phyloP scores from a whole-genome alignment of 2,113 vertebrate genomes.

The Nansenia antarctica region DNA sequence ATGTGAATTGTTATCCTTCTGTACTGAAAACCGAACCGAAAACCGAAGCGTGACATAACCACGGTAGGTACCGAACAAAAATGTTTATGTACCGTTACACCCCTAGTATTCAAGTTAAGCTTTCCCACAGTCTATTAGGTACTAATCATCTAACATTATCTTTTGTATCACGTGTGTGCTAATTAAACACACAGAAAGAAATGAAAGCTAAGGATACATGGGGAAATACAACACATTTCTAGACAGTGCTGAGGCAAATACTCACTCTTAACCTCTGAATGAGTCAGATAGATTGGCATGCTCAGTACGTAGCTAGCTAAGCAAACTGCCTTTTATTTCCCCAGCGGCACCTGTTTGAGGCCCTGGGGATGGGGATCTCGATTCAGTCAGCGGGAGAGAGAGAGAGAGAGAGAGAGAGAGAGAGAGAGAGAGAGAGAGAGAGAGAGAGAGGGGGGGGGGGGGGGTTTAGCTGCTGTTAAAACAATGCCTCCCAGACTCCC shows the following conservation, averaged over 20 bases:
- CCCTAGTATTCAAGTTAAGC: too few species aligned
- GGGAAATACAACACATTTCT: not conserved
- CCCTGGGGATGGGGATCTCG: conserved; percentile 46
- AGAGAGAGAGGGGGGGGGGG: too few species aligned
- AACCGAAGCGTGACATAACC: too few species aligned
- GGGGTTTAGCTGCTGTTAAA: conserved; percentile 37
- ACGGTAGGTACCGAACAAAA: too few species aligned
- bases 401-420: too few species aligned
- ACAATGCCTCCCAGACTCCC: conserved; percentile 57
- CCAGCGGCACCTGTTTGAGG: conserved; percentile 48
- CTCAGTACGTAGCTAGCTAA: conserved; percentile 32
- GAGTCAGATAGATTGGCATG: conserved; percentile 34
- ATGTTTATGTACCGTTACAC: too few species aligned
- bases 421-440: too few species aligned
- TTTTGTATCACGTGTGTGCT: too few species aligned
- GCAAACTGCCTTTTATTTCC: conserved; percentile 54
- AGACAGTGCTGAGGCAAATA: conserved; percentile 38
- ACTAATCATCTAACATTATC: too few species aligned
- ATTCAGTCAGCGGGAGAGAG: conserved; percentile 41
- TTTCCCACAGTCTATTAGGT: too few species aligned
- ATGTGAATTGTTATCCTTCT: too few species aligned
- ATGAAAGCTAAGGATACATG: not conserved
- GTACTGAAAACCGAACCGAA: too few species aligned
- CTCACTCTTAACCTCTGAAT: conserved; percentile 34
- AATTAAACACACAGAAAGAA: not conserved